Base-by-base conservation (phyloP, 2,888 invertebrate species). In the Biston betularia region DNA sequence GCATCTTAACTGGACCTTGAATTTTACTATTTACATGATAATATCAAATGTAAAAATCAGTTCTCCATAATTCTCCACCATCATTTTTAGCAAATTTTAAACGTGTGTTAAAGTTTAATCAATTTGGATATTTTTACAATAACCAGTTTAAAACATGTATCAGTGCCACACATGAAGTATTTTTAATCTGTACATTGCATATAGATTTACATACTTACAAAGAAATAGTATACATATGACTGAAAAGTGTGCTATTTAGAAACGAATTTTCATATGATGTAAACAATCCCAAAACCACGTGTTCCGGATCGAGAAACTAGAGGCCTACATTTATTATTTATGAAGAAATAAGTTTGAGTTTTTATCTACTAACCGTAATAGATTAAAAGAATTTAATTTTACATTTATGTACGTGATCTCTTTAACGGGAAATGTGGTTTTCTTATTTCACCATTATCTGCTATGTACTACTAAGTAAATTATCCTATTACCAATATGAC, bases 401-500 rank as follows among this genome's bases (percentile, higher is more conserved):
- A 50, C 8, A 50, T 8, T 34, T 50, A 48, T 9, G 4, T 14
- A 14, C 10, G 9, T 53, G 0, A 15, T 15, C 15, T 53, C 15
- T 14, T 34, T 11, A 6, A 38, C 35, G 14, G 52, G 15, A 40
- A 38, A 53, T 9, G 38, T 15, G 38, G 38, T 53, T 53, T 38
- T 15, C 14, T 38, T 38, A 53, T 9, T 53, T 11, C 6, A 11
- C 9, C 15, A n/a, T 50, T 34, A 15, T 38, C 38, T 53, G 15
- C 38, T 52, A 52, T 15, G 52, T 58, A 33, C 52, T 52, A 33
- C 35, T 52, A 44, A 44, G 38, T 49, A 42, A 42, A 44, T 40
- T 48, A 54, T 65, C 55, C 54, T 65, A 56, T 61, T 52, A 55
- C 3, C 10, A 54, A 34, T 50, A 65, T 45, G 48, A 52, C 52